These are phyloP conservation scores for Ceratina japonica DNA, from an alignment of 1,140 invertebrate species.

Conservation along the genomic window DNA sequence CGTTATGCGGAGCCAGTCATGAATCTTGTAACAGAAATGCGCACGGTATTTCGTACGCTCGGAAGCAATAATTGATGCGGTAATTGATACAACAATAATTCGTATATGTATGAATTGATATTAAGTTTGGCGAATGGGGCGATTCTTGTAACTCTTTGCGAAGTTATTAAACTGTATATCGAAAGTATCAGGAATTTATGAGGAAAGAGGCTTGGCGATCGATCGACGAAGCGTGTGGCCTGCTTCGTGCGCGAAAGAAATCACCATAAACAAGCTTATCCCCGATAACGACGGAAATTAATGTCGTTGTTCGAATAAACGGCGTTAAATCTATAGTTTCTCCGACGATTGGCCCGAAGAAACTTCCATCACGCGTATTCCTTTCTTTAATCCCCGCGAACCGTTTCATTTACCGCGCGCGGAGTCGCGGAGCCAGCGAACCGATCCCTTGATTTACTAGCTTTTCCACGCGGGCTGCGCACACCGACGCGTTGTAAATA, in stretches of 20 bases:
- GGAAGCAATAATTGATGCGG: too few relatives aligned
- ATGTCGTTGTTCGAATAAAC: conserved; percentile 22
- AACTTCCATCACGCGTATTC: not conserved
- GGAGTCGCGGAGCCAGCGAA: not conserved
- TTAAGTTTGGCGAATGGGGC: too few relatives aligned
- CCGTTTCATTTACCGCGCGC: conserved; percentile 22
- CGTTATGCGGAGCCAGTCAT: too few relatives aligned
- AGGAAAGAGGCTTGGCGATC: too few relatives aligned
- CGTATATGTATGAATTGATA: not conserved
- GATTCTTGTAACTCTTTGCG: not conserved
- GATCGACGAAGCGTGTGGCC: not conserved
- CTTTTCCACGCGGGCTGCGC: not conserved
- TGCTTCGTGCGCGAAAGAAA: not conserved
- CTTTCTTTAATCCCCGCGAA: conserved; percentile 32
- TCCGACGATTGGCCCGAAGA: not conserved
- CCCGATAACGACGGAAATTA: conserved; percentile 31
- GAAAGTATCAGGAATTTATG: too few relatives aligned
- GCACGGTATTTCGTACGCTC: too few relatives aligned
- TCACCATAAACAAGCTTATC: conserved; percentile 39
- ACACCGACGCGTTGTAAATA: conserved; percentile 16
- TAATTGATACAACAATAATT: too few relatives aligned
- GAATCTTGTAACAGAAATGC: too few relatives aligned
- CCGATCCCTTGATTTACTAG: conserved; percentile 38
- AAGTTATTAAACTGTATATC: not conserved
- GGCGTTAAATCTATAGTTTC: conserved; percentile 27